Base-by-base conservation (phyloP, 1,140 invertebrate species). In the Mactra quadrangularis region DNA sequence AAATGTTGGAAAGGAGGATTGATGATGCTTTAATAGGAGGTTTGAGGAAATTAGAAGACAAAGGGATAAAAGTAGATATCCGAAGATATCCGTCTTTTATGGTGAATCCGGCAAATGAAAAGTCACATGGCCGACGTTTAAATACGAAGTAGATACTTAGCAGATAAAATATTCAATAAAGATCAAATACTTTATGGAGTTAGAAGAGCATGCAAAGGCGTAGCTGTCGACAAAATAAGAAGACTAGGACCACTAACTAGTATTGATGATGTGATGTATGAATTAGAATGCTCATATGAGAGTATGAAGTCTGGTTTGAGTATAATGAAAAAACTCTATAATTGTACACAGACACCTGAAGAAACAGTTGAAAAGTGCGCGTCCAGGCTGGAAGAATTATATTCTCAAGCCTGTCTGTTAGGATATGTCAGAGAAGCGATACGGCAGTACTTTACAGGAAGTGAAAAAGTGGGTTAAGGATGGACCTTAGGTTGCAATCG, bases 101-200 rank as follows among this genome's bases (percentile, higher is more conserved):
- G n/a, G n/a, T n/a, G n/a, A n/a, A n/a, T n/a, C n/a, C n/a, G n/a
- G n/a, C n/a, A n/a, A n/a, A n/a, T n/a, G n/a, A 33, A 47, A 72
- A 15, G 31, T 38, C 29, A 33, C 70, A 6, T 72, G 70, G 70
- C 19, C 47, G 3, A 55, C 29, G 9, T 72, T 72, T 33, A 72
- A 72, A 31, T 55, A 11, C 31, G 70, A 72, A 38, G 15, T 72
- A 7, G 38, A 72, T 3, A 3, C 47, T 19, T 38, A 13, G 22
- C 7, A 22, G 52, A 45, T 22, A 53, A 55, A 19, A 47, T 35
- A 6, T 72, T 55, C 29, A 35, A 45, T 33, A 27, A 55, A 38
- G 29, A 55, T 31, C 70, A 72, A n/a, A 72, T 72, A 7, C 22
- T 55, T 13, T 25, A 53, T 11, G 70, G 70, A 22, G n/a, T 55